phyloP scores from a whole-genome alignment of 2,888 invertebrate species.

The Invenusta paracnida region DNA sequence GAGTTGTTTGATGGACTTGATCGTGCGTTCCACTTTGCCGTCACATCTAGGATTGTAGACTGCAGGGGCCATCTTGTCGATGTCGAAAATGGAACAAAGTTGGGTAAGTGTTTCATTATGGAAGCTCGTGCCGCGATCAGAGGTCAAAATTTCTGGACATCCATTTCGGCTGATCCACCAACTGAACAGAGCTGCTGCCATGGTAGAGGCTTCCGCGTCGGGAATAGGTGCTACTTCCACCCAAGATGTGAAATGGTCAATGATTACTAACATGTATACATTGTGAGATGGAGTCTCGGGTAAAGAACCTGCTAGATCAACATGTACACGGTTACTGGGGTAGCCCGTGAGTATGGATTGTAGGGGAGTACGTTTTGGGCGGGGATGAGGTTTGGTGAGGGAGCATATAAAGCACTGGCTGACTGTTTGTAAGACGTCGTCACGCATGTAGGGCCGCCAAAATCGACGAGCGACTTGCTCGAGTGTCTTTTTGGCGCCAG shows the following conservation, averaged over 20 bases:
- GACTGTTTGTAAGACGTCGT: neutral
- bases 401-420: neutral
- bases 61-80: neutral
- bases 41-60: neutral
- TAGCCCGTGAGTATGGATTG: neutral
- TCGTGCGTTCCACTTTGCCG: neutral
- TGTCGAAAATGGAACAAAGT: neutral
- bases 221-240: neutral
- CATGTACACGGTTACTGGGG: neutral
- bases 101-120: neutral
- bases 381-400: neutral
- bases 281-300: neutral
- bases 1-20: neutral
- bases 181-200: neutral
- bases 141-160: neutral
- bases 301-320: neutral
- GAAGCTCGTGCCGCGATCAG: neutral
- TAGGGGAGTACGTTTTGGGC: neutral
- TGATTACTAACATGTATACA: neutral
- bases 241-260: constrained; percentile 6
- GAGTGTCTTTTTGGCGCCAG: neutral
- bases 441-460: neutral
- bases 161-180: neutral
- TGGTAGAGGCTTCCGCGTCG: neutral
- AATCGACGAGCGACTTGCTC: neutral